Percentiles rank a stretch among this genome's conserved stretches.
Evolutionary conservation across 37 sponge, comb jelly and placozoan species (phyloP).

Genomic region (Bolinopsis microptera): DNA sequence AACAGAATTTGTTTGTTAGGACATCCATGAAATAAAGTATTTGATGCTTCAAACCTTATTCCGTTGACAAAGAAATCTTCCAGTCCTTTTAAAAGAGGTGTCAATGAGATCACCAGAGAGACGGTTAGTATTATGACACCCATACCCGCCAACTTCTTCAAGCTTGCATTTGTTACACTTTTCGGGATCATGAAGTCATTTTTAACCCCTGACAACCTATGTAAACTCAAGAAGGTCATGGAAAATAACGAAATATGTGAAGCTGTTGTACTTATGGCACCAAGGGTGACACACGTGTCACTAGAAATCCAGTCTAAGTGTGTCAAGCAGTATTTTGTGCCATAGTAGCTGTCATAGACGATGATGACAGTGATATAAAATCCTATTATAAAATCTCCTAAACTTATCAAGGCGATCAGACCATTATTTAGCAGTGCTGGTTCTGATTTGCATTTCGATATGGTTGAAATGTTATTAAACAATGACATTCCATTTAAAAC

Average conservation of each 20-base stretch:
- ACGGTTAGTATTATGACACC: not conserved
- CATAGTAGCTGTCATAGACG: not conserved
- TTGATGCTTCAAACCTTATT: not conserved
- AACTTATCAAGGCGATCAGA: not conserved
- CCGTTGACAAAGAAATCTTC: not conserved
- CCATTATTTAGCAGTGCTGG: not conserved
- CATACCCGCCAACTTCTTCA: not conserved
- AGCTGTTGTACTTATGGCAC: not conserved
- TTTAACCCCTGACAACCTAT: not conserved
- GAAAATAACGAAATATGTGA: not conserved
- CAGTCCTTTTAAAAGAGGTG: not conserved
- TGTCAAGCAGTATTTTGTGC: not conserved
- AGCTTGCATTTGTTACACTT: not conserved
- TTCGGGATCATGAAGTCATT: not conserved
- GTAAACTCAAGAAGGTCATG: not conserved
- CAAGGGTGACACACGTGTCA: not conserved
- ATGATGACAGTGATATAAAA: not conserved
- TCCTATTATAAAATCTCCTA: constrained; percentile 9
- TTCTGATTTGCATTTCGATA: not conserved
- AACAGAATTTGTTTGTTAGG: not conserved
- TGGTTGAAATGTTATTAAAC: not conserved
- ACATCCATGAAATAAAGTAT: not conserved
- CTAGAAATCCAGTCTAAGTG: constrained; percentile 5
- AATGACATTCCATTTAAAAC: not conserved
- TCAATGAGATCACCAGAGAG: not conserved